Base-by-base conservation (phyloP, 2,113 vertebrate species). In the Macaca mulatta region DNA sequence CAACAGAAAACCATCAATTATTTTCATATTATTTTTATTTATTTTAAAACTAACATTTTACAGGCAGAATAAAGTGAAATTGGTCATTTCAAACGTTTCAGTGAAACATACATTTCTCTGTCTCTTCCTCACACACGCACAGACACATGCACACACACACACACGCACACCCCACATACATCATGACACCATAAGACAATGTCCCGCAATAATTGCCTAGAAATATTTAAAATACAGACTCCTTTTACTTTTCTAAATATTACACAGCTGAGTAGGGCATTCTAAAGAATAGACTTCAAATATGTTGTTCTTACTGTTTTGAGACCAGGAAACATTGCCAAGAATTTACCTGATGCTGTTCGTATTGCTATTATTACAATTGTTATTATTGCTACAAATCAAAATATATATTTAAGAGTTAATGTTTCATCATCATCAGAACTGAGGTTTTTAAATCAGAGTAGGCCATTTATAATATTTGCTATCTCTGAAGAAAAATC, bases 31-130 rank as follows among this genome's bases (percentile, higher is more conserved):
- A 20, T 55, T 55, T 55, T 55, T 55, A 55, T 55, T 55, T 55
- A 20, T 55, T 55, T 55, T 20, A 55, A 55, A 97, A 81, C 20
- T 92, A 85, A 75, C 13, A 78, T 89, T 95, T 97, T 45, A 61
- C 9, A 90, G 80, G 35, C n/a, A 96, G 6, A 89, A 86, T 88
- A 43, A 95, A 97, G 61, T 83, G 27, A 96, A 96, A 88, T 79
- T 70, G 52, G 11, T 88, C 84, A 89, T 57, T 45, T 82, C 52
- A 93, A 61, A 43, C 85, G 20, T 95, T 92, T 93, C 72, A 81
- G 50, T 69, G 64, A 93, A 90, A 80, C 20, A 79, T 8, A 88
- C 14, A 85, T 48, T 25, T 64, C 13, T 14, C 61, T 64, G 2
- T 64, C 12, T 64, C 27, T 32, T 13, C 30, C 25, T 27, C 59